Base-by-base conservation (phyloP, 2,888 invertebrate genomes). In the Coremacera marginata region DNA sequence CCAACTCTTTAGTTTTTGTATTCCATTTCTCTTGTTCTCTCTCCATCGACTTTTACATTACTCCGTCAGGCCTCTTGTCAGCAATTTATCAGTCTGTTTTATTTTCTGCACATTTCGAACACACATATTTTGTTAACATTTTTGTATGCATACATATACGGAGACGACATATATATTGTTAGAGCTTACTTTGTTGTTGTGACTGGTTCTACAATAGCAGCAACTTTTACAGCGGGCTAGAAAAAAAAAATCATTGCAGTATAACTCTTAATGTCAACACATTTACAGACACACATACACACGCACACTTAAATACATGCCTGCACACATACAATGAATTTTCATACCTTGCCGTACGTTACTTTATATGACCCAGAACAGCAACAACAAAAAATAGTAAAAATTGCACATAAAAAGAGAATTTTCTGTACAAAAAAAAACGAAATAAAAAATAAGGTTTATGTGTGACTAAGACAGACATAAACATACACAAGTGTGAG, bases 51-150 rank as follows among this genome's bases (percentile, higher is more conserved):
- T 31, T 16, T 14, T 11, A 31, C 31, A 2, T 14, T 11, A 31
- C 31, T 16, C 34, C 31, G 27, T 34, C 3, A 3, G 8, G 14
- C 27, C 62, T n/a, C 27, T 63, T 27, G 63, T 31, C 16, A 25
- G n/a, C 63, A 27, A 63, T 34, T 16, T 63, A 63, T 63, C 63
- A 63, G 63, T 63, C n/a, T 63, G 34, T 27, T 31, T 11, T 63
- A 31, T 27, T 63, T n/a, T 5, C 25, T 31, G 5, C 63, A 11
- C 34, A 31, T 63, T 63, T 31, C 34, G 16, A 31, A 5, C 31
- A 22, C 27, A 25, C 5, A n/a, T 27, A 8, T 63, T 31, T 63
- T 31, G 4, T 14, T 31, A 25, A 16, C n/a, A n/a, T 31, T 31
- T 16, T 31, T 62, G 19, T 19, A 8, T 19, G 7, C 19, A 55